Base-by-base conservation (phyloP, 2,797 vertebrate species). In the Parambassis ranga region DNA sequence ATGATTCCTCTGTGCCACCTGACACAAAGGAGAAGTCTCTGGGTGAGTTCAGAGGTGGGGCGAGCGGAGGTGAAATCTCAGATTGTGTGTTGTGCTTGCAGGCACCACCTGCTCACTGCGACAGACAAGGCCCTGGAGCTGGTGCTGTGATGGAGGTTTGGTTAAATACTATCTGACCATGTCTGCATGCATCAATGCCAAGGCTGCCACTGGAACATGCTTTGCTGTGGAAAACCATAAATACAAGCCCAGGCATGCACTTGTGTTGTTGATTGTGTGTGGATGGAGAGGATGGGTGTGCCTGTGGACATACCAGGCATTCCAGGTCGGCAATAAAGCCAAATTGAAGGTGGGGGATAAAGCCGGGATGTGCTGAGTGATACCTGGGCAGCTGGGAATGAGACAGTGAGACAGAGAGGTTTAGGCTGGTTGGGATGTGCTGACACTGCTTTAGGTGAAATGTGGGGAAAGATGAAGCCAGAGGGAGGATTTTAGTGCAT, bases 301-400 rank as follows among this genome's bases (percentile, higher is more conserved):
- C 61, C 86, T 79, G 47, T 84, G 76, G 77, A 89, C 85, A 90
- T 91, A 83, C 88, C 87, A 78, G 38, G 50, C 83, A 92, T 92
- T 91, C 92, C 90, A 81, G 30, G 43, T 61, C 43, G 18, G 79
- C 87, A 90, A 85, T 90, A 88, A 92, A 90, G 81, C 73, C 86
- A 89, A 82, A 86, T 79, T 87, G 65, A 89, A 88, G 77, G 70
- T 72, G 67, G 56, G 67, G 82, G 79, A 80, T 76, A 75, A 83
- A 79, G 75, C 35, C n/a, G 18, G 67, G 66, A 74, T 81, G 77
- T 81, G 79, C 51, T 80, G 86, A 87, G 63, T 73, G 87, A 89
- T 86, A 87, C 68, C 81, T 75, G 82, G 83, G 71, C 80, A 82
- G 80, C 75, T 83, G 65, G 36, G 49, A 77, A 28, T 15, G 52